These are phyloP conservation scores for Alosa sapidissima DNA, from an alignment of 2,797 vertebrate genomes.

Conservation along the genomic window DNA sequence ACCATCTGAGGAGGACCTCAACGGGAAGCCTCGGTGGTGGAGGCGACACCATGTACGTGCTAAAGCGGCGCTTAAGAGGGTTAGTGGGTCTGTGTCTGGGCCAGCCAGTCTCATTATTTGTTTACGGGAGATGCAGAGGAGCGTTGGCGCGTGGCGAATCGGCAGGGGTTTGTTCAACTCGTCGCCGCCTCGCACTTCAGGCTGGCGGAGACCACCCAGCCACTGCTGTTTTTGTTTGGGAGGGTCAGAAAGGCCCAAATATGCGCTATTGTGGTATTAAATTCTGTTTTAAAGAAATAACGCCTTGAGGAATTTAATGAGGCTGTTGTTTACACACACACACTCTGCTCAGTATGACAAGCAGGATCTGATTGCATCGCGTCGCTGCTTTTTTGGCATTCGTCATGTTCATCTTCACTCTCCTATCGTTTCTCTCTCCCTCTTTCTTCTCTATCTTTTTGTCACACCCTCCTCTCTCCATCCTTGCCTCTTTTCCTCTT, in stretches of 20 bases:
- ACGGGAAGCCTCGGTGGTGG: neutral
- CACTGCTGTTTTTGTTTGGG: constrained; percentile 32
- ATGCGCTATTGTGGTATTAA: neutral
- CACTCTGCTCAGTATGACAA: neutral
- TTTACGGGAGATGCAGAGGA: constrained; percentile 38
- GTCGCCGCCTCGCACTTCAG: constrained; percentile 24
- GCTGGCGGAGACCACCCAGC: constrained; percentile 44
- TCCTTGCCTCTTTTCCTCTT: neutral
- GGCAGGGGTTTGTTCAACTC: constrained; percentile 17
- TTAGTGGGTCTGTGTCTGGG: neutral
- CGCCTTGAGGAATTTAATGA: neutral
- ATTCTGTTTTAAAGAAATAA: neutral
- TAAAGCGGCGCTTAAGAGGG: neutral
- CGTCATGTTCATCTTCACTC: neutral
- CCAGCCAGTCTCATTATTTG: constrained; percentile 25
- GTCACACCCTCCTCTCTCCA: neutral
- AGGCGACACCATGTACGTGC: neutral
- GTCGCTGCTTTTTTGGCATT: neutral
- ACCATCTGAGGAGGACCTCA: neutral
- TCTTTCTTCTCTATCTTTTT: neutral
- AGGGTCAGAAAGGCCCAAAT: neutral
- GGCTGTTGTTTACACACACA: neutral
- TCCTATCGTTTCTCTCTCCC: neutral
- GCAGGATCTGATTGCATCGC: neutral
- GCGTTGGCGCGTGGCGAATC: constrained; percentile 26